phyloP scores from a whole-genome alignment of 1,140 invertebrate genomes.

The Sesamia nonagrioides region DNA sequence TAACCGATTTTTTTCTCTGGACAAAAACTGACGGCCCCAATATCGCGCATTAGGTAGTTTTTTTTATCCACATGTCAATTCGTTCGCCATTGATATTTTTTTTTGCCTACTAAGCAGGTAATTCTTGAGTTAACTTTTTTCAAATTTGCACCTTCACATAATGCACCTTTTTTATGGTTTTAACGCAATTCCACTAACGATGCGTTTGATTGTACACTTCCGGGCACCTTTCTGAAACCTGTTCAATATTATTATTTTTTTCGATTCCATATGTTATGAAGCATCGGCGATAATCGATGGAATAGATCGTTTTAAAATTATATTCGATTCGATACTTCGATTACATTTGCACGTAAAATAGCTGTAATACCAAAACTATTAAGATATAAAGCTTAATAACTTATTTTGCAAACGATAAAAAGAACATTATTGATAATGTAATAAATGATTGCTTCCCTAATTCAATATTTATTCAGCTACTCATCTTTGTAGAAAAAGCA shows the following conservation, averaged over 20 bases:
- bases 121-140: slow-evolving; percentile 60
- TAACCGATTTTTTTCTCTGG: slow-evolving; percentile 45
- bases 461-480: slow-evolving; percentile 8
- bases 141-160: slow-evolving; percentile 74
- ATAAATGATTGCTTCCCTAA: slow-evolving; percentile 18
- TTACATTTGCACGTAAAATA: slow-evolving; percentile 24
- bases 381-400: slow-evolving; percentile 4
- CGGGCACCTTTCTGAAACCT: slow-evolving; percentile 53
- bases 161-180: slow-evolving; percentile 72
- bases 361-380: not conserved
- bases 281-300: slow-evolving; percentile 27
- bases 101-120: slow-evolving; percentile 59
- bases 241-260: slow-evolving; percentile 57
- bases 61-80: slow-evolving; percentile 75
- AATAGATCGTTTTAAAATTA: slow-evolving; percentile 21
- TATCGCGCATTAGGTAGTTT: slow-evolving; percentile 74
- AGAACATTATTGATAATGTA: slow-evolving; percentile 17
- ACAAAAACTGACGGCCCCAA: slow-evolving; percentile 54
- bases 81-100: slow-evolving; percentile 66
- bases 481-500: not conserved
- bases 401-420: slow-evolving; percentile 18
- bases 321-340: slow-evolving; percentile 15
- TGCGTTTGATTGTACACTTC: slow-evolving; percentile 68
- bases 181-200: slow-evolving; percentile 77
- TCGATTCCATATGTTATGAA: slow-evolving; percentile 43